Percentiles rank a stretch among this genome's conserved stretches.
Conservation (phyloP, 2,888 invertebrate genomes). For the Hirtodrosophila trivittata region DNA sequence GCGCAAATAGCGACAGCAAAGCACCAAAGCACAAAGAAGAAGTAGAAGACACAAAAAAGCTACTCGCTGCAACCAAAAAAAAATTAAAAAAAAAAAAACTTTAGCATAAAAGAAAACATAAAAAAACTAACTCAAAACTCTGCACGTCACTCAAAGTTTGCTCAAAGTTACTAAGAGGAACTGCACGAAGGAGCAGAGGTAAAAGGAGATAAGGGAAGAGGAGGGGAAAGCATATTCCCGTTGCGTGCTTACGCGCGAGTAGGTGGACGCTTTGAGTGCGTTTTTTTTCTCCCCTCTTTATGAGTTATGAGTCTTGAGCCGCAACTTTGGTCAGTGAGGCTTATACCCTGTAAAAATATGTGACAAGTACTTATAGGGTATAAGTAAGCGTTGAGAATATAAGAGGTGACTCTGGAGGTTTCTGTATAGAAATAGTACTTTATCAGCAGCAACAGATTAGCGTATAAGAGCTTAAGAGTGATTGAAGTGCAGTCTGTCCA, state of each 20-base stretch:
- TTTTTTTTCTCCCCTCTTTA: conserved; percentile 11
- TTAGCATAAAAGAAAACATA: conserved; percentile 1
- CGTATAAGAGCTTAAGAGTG: no score
- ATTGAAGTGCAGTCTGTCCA: no score
- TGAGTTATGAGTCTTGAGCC: conserved; percentile 29
- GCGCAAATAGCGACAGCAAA: conserved; percentile 23
- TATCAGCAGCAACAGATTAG: no score
- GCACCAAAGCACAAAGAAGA: conserved; percentile 21
- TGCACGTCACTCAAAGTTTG: conserved; percentile 35
- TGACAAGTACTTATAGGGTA: no score
- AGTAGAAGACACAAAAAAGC: conserved; percentile 17
- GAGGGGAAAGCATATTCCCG: background rate
- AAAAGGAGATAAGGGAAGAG: background rate
- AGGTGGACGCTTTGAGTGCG: conserved; percentile 2
- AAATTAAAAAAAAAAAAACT: conserved; percentile 18
- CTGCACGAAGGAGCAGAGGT: background rate
- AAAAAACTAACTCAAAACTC: conserved; percentile 32
- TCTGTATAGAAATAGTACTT: no score
- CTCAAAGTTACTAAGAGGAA: background rate
- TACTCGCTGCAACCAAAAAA: conserved; percentile 9
- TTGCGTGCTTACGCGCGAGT: conserved; percentile 2
- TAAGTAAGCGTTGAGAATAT: no score
- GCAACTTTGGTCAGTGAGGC: background rate
- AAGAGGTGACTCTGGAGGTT: no score
- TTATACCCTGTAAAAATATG: no score